Evolutionary conservation across 2,797 vertebrate genomes (phyloP).

Genomic region (Pitangus sulphuratus): DNA sequence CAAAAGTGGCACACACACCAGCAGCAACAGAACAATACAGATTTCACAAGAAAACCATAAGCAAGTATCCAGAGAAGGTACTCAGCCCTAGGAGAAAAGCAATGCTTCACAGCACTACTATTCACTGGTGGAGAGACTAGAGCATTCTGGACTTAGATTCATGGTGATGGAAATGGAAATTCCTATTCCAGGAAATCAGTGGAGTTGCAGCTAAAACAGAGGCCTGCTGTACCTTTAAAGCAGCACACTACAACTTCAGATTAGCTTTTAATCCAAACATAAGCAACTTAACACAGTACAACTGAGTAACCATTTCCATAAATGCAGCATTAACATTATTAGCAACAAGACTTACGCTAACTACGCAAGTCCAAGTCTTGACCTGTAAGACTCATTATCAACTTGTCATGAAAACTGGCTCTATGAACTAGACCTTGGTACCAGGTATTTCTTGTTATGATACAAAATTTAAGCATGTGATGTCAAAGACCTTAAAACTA

Average conservation of each 20-base stretch:
- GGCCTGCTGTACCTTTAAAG: not conserved
- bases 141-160: not conserved
- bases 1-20: not conserved
- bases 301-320: not conserved
- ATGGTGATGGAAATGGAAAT: fast-evolving
- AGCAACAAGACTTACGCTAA: not conserved
- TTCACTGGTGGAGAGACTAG: fast-evolving
- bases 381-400: not conserved
- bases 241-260: not conserved
- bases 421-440: not conserved
- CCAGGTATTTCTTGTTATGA: not conserved
- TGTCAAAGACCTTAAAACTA: not conserved
- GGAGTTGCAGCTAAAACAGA: not conserved
- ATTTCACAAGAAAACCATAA: not conserved
- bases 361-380: not conserved
- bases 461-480: not conserved
- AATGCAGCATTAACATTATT: not conserved
- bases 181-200: not conserved
- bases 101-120: not conserved
- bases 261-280: not conserved
- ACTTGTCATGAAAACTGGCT: not conserved
- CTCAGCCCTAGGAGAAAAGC: not conserved
- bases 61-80: not conserved
- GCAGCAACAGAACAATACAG: fast-evolving
- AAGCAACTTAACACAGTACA: not conserved